phyloP scores from a whole-genome alignment of 2,888 invertebrate genomes.

The Macaria notata region DNA sequence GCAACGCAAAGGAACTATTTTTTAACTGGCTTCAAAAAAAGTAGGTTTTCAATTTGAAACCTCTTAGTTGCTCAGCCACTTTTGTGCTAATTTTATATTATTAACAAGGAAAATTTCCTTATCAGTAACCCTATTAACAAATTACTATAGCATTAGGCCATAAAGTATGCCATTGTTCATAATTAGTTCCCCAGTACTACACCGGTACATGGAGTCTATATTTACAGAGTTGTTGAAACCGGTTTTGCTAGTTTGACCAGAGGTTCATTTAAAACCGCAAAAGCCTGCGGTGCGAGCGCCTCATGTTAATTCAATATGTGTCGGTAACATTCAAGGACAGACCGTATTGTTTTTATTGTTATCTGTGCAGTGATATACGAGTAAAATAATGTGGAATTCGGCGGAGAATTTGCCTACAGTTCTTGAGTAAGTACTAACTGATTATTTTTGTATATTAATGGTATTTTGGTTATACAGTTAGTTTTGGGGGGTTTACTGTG shows the following conservation, averaged over 20 bases:
- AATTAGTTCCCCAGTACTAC: too few relatives aligned
- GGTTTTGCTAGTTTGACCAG: conserved; percentile 8
- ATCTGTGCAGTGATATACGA: conserved; percentile 17
- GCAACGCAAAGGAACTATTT: too few relatives aligned
- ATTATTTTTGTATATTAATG: background rate
- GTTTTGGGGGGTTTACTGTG: background rate
- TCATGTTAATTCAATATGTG: conserved; percentile 13
- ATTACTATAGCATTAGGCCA: too few relatives aligned
- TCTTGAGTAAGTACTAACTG: conserved; percentile 47
- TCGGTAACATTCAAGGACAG: conserved; percentile 11
- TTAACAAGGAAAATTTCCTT: too few relatives aligned
- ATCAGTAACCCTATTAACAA: too few relatives aligned
- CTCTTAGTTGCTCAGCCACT: too few relatives aligned
- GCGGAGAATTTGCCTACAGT: conserved; percentile 42
- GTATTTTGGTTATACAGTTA: background rate
- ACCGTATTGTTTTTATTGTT: conserved; percentile 14
- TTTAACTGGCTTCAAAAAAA: too few relatives aligned
- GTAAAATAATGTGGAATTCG: conserved; percentile 48
- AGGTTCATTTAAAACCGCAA: conserved; percentile 7
- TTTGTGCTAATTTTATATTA: too few relatives aligned
- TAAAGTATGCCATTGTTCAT: too few relatives aligned
- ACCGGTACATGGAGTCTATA: too few relatives aligned
- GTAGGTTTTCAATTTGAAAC: too few relatives aligned
- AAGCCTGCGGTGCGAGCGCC: conserved; percentile 3
- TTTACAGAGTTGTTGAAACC: conserved; percentile 10